phyloP scores from a whole-genome alignment of 2,113 vertebrate genomes.

The Eidolon helvum region DNA sequence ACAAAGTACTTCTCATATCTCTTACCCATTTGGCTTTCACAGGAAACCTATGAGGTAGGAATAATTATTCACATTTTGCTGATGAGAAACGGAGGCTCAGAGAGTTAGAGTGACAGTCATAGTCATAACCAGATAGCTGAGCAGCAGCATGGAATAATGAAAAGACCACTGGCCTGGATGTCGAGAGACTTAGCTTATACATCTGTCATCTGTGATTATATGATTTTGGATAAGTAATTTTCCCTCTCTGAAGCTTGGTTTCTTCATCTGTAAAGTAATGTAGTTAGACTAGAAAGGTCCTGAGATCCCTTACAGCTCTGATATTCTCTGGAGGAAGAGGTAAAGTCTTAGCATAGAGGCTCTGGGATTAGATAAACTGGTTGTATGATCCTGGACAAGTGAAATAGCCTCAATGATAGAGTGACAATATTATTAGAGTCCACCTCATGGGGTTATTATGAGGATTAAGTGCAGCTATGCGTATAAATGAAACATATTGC shows the following conservation, averaged over 20 bases:
- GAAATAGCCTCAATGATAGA: background rate
- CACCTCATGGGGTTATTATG: background rate
- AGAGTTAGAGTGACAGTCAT: background rate
- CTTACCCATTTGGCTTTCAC: constrained; percentile 23
- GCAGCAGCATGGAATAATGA: background rate
- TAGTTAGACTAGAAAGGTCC: background rate
- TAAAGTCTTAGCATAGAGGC: background rate
- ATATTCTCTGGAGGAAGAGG: background rate
- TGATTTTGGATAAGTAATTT: background rate
- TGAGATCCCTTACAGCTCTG: background rate
- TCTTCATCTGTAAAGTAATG: background rate
- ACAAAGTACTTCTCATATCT: background rate
- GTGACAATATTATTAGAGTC: background rate
- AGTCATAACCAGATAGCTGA: background rate
- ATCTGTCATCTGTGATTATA: background rate
- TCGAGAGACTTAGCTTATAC: background rate
- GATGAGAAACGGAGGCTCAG: background rate
- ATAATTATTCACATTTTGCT: constrained; percentile 26
- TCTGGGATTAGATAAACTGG: background rate
- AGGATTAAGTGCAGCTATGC: background rate
- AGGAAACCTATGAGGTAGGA: background rate
- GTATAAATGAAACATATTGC: background rate
- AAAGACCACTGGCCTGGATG: background rate
- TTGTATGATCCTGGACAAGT: background rate
- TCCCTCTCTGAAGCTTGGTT: background rate